Evolutionary conservation across 2,888 invertebrate species (phyloP).

Genomic region (Noctua janthe): DNA sequence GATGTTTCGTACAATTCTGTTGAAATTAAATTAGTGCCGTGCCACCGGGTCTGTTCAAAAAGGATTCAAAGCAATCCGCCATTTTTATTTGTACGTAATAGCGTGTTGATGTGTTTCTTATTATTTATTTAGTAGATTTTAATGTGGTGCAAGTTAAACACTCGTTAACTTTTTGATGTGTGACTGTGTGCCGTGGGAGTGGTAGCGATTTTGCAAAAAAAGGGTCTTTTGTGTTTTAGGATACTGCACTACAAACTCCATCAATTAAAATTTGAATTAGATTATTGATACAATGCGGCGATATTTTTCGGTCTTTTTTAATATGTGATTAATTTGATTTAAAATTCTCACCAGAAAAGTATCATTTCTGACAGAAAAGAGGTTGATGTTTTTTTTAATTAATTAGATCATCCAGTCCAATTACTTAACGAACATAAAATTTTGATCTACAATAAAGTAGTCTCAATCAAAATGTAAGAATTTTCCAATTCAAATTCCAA

Average conservation of each 20-base stretch:
- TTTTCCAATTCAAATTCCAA: background rate
- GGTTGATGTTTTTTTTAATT: background rate
- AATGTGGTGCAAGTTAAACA: constrained; percentile 64
- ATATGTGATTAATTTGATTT: background rate
- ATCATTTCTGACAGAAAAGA: background rate
- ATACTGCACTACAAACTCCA: background rate
- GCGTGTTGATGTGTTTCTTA: constrained; percentile 66
- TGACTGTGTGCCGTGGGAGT: constrained; percentile 27
- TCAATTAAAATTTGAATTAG: background rate
- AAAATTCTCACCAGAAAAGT: background rate
- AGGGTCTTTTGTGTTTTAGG: background rate
- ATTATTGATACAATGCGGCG: background rate
- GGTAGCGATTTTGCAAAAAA: constrained; percentile 6
- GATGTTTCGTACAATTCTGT: constrained; percentile 42
- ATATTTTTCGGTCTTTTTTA: background rate
- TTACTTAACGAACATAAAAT: background rate
- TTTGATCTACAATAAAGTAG: background rate
- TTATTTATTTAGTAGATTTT: constrained; percentile 67
- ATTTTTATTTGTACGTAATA: constrained; percentile 63
- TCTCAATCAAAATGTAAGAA: background rate
- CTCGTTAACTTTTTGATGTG: constrained; percentile 68
- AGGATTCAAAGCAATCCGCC: constrained; percentile 45
- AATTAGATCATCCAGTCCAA: background rate
- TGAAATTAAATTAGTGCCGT: constrained; percentile 58
- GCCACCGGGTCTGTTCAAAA: constrained; percentile 31